Evolutionary conservation across 2,113 vertebrate genomes (phyloP).

Genomic region (Pipra filicauda): DNA sequence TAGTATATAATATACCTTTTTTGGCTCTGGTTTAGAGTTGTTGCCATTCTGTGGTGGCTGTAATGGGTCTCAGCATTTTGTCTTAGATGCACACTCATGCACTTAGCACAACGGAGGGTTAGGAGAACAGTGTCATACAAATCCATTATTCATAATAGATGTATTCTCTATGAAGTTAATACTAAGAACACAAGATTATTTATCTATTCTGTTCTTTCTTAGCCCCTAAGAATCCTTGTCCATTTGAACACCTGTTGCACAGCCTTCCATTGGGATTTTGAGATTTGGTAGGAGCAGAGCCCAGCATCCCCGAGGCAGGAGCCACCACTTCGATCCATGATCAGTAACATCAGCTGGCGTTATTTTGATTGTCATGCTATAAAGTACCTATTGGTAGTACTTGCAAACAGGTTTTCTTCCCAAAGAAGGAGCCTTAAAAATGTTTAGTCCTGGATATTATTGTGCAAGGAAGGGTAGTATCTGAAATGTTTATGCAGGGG

Average conservation of each 20-base stretch:
- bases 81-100: too few relatives aligned
- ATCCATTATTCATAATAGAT: background rate
- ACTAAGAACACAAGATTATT: background rate
- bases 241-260: background rate
- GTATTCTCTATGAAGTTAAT: background rate
- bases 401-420: background rate
- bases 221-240: background rate
- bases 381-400: background rate
- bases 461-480: background rate
- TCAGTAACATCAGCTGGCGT: background rate
- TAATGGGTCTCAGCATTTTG: background rate
- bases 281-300: background rate
- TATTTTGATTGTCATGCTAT: background rate
- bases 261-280: background rate
- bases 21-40: background rate
- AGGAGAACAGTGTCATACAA: background rate
- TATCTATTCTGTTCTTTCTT: background rate
- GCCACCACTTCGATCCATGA: background rate
- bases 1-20: background rate
- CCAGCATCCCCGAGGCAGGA: background rate
- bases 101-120: fast-evolving
- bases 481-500: background rate
- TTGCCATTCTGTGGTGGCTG: background rate
- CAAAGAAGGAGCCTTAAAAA: background rate
- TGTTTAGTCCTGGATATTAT: background rate